Conservation (phyloP, 2,113 vertebrate genomes). For the Psilopsiagon aurifrons region DNA sequence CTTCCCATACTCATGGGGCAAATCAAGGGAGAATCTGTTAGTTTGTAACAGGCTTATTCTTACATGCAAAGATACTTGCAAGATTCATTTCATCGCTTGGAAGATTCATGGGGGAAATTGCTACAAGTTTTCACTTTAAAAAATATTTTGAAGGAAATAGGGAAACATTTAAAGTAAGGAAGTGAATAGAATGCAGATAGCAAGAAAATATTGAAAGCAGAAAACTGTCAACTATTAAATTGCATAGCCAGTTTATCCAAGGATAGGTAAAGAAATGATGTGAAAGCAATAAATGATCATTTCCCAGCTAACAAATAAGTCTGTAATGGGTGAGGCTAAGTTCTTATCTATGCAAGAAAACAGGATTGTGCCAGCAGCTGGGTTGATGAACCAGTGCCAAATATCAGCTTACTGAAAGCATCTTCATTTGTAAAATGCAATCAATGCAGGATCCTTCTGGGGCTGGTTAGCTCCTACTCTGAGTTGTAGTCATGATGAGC, state of each 20-base stretch:
- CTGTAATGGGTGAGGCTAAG: constrained; percentile 34
- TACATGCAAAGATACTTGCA: background rate
- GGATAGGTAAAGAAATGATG: constrained; percentile 25
- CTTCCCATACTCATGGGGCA: background rate
- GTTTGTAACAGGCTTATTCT: background rate
- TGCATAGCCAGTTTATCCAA: background rate
- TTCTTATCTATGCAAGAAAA: constrained; percentile 51
- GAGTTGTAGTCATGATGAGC: background rate
- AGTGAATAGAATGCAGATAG: background rate
- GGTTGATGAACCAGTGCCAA: constrained; percentile 19
- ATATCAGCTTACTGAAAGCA: background rate
- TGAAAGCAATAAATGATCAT: constrained; percentile 57
- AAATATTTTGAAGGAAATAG: background rate
- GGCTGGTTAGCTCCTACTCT: background rate
- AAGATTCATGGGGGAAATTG: background rate
- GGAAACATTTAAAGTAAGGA: background rate
- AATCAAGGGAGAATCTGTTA: background rate
- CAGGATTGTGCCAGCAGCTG: constrained; percentile 44
- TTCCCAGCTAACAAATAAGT: constrained; percentile 58
- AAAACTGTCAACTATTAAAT: background rate
- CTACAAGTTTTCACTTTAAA: background rate
- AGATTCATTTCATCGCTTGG: background rate
- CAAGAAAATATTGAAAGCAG: background rate
- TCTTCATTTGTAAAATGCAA: background rate
- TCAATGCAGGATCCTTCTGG: background rate